phyloP scores from a whole-genome alignment of 2,888 invertebrate genomes.

The Dilophus febrilis region DNA sequence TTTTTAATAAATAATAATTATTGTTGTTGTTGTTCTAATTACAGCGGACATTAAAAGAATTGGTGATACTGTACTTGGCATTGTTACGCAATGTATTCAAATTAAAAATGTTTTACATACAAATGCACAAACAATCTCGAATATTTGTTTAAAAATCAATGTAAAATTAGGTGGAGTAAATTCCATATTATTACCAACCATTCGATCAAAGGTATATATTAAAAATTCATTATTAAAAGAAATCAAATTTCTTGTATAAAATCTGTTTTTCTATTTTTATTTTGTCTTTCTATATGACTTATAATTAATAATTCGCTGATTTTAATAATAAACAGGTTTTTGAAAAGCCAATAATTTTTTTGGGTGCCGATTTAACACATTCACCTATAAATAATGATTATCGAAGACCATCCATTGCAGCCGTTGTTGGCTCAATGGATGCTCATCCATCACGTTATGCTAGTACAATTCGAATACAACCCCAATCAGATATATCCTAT shows the following conservation, averaged over 20 bases:
- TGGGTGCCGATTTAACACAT: slow-evolving; percentile 99
- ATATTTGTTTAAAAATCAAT: slow-evolving; percentile 98
- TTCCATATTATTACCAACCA: slow-evolving; percentile 92
- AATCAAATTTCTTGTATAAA: slow-evolving; percentile 6
- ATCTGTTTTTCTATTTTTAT: too few species aligned
- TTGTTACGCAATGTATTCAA: slow-evolving; percentile 99
- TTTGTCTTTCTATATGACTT: too few species aligned
- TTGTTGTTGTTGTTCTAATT: slow-evolving; percentile 13
- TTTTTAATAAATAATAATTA: too few species aligned
- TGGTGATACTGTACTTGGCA: slow-evolving; percentile 95
- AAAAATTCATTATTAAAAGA: not conserved
- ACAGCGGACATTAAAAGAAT: slow-evolving; percentile 98
- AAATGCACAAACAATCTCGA: slow-evolving; percentile 96
- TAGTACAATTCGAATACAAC: slow-evolving; percentile 95
- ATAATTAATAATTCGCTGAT: too few species aligned
- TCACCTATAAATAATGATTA: slow-evolving; percentile 99
- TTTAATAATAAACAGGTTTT: too few species aligned
- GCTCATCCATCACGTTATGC: slow-evolving; percentile 98
- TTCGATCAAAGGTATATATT: slow-evolving; percentile 62
- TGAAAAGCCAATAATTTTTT: slow-evolving; percentile 98
- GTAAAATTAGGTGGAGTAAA: slow-evolving; percentile 99
- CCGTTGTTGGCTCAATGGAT: slow-evolving; percentile 99
- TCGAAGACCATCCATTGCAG: slow-evolving; percentile 98
- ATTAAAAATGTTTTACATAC: slow-evolving; percentile 99
- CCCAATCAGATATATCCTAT: too few species aligned